Base-by-base conservation (phyloP, 2,797 vertebrate species). In the Sparus aurata region DNA sequence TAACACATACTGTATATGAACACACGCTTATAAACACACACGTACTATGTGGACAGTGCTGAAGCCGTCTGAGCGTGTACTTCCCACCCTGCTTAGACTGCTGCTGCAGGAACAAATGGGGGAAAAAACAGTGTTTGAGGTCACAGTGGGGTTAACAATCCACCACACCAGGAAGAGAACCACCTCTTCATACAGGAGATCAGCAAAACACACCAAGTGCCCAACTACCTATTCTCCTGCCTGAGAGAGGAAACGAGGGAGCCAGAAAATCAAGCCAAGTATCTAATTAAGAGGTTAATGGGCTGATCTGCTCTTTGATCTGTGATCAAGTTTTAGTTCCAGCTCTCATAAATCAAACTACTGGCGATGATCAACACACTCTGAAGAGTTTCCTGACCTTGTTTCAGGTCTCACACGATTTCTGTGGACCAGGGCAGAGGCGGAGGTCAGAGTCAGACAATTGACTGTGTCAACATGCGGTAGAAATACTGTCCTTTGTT, bases 111-210 rank as follows among this genome's bases (percentile, higher is more conserved):
- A 91, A 93, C 90, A 94, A 93, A 93, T 87, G 84, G 43, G 85
- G 85, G 90, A 91, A 90, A 91, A 93, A 90, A 91, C 69, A 49
- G 65, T 64, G 69, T 72, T 89, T 80, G 82, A 90, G 88, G 87
- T 87, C 79, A 81, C 47, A 53, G 13, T 0, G 46, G 72, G 75
- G 85, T 87, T 79, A 75, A 68, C 68, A 62, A 83, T 71, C 86
- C 69, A 84, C 67, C 81, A 47, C 73, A 86, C 30, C 71, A 83
- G 83, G 85, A 91, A 85, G 75, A 74, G 70, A 85, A 71, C 58
- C 74, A 25, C 57, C 73, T 77, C 65, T 57, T 75, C 49, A 50
- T 61, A 69, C 46, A 62, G 64, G 53, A 79, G 73, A 84, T 59
- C 34, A 62, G 73, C 68, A 80, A 67, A 80, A 67, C 47, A 63